A percentile compares a stretch with the other conserved stretches of the same genome.
Conservation (phyloP, 2,888 invertebrate species). For the Caenorhabditis japonica region DNA sequence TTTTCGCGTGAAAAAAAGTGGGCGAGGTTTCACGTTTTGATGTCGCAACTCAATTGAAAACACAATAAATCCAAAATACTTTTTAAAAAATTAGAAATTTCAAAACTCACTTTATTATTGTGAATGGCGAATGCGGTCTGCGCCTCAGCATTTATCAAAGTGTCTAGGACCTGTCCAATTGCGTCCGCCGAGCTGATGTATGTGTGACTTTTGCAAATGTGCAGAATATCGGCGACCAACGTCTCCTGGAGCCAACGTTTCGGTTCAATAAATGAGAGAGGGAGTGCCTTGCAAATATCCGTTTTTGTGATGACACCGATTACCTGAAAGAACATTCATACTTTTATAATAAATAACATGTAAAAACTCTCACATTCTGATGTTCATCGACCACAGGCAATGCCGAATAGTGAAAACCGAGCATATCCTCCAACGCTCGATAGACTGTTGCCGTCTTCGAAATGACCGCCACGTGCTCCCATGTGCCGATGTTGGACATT, state of each 20-base stretch:
- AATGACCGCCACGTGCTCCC: slow-evolving; percentile 50
- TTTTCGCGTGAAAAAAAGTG: too few species aligned
- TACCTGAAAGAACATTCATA: slow-evolving; percentile 26
- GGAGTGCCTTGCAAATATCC: slow-evolving; percentile 44
- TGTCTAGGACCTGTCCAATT: slow-evolving; percentile 38
- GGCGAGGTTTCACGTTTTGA: too few species aligned
- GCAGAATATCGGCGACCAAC: slow-evolving; percentile 31
- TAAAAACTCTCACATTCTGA: slow-evolving; percentile 12
- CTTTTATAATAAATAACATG: neutral
- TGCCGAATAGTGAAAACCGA: slow-evolving; percentile 57
- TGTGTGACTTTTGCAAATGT: slow-evolving; percentile 22
- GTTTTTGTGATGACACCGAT: slow-evolving; percentile 47
- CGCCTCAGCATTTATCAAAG: slow-evolving; percentile 12
- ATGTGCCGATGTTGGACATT: slow-evolving; percentile 59
- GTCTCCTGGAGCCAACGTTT: slow-evolving; percentile 37
- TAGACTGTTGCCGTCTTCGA: slow-evolving; percentile 24
- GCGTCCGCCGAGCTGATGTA: slow-evolving; percentile 32
- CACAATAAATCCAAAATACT: neutral
- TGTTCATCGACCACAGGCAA: slow-evolving; percentile 59
- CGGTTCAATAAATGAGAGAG: slow-evolving; percentile 25
- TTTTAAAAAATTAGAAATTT: too few species aligned
- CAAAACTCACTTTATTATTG: slow-evolving; percentile 26
- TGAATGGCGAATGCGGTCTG: slow-evolving; percentile 47
- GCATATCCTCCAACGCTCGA: slow-evolving; percentile 57
- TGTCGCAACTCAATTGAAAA: too few species aligned